phyloP scores from a whole-genome alignment of 1,140 invertebrate species.

The Bombyx mori region ASM3026992v2 NC_085107.1:7151001-7151500 shows the following conservation, averaged over 20 bases:
- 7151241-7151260: neutral
- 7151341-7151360: conserved; percentile 59
- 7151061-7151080: too few species aligned
- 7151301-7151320: conserved; percentile 35
- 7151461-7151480: conserved; percentile 32
- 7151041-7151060: too few species aligned
- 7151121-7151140: neutral
- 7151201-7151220: too few species aligned
- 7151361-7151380: conserved; percentile 68
- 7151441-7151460: conserved; percentile 33
- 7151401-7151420: conserved; percentile 60
- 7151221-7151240: neutral
- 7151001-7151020: too few species aligned
- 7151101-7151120: neutral
- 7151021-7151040: too few species aligned
- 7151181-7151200: too few species aligned
- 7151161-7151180: too few species aligned
- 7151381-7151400: conserved; percentile 56
- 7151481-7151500: conserved; percentile 56
- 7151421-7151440: conserved; percentile 43
- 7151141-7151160: too few species aligned
- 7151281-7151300: conserved; percentile 9
- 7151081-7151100: too few species aligned
- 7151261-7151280: conserved; percentile 1
- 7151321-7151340: conserved; percentile 49